phyloP scores from a whole-genome alignment of 2,888 invertebrate species.

The Agelastica alni region DNA sequence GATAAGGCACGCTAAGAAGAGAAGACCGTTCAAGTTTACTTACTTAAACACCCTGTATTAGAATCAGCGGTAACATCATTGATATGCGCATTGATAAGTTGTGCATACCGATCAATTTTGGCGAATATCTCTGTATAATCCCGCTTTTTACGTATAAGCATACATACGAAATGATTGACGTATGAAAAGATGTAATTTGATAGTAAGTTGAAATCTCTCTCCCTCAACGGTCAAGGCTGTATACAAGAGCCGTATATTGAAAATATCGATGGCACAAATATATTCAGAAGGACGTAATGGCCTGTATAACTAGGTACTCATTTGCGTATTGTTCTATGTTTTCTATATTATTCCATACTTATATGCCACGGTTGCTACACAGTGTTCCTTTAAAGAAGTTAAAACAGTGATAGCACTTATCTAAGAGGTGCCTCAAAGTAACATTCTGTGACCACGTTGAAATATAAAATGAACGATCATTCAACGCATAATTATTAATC shows the following conservation, averaged over 20 bases:
- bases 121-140: constrained; percentile 13
- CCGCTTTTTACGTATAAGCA: constrained; percentile 11
- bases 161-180: constrained; percentile 18
- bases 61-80: background rate
- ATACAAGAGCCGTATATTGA: constrained; percentile 15
- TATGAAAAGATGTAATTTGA: constrained; percentile 25
- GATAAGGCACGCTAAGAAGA: too few relatives aligned
- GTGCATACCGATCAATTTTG: constrained; percentile 6
- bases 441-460: too few relatives aligned
- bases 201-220: constrained; percentile 11
- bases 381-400: too few relatives aligned
- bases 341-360: constrained; percentile 5
- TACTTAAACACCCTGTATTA: background rate
- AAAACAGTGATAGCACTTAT: too few relatives aligned
- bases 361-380: background rate
- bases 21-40: too few relatives aligned
- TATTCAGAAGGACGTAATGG: constrained; percentile 3
- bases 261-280: constrained; percentile 2
- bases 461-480: too few relatives aligned
- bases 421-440: too few relatives aligned
- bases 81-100: background rate
- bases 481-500: too few relatives aligned
- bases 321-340: constrained; percentile 4
- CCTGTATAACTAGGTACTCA: constrained; percentile 12
- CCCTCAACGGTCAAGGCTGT: constrained; percentile 12